Conservation (phyloP, 2,888 invertebrate species). For the Hofmannophila pseudospretella region DNA sequence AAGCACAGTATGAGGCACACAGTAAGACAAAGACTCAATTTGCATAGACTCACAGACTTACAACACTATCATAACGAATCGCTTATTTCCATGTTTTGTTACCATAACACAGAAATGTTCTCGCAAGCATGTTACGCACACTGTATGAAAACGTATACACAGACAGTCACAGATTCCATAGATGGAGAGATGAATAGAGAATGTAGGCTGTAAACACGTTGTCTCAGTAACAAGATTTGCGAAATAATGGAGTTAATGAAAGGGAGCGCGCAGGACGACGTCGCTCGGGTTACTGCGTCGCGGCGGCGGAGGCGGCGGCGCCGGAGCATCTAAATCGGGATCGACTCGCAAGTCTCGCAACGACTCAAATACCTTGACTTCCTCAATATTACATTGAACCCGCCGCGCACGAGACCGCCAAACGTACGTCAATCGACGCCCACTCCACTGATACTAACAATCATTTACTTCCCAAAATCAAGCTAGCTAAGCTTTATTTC, state of each 20-base stretch:
- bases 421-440: slow-evolving; percentile 73
- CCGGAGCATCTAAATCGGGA: slow-evolving; percentile 77
- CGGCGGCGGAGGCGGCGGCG: slow-evolving; percentile 67
- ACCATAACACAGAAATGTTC: slow-evolving; percentile 19
- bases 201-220: slow-evolving; percentile 37
- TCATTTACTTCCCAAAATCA: slow-evolving; percentile 37
- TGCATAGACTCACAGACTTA: slow-evolving; percentile 16
- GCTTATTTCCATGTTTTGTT: slow-evolving; percentile 27
- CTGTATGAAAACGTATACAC: slow-evolving; percentile 17
- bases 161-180: slow-evolving; percentile 20
- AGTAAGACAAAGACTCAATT: slow-evolving; percentile 12
- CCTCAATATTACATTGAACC: slow-evolving; percentile 79
- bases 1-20: slow-evolving; percentile 12
- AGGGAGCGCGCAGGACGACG: slow-evolving; percentile 67
- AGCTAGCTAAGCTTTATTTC: background rate
- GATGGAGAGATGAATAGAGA: slow-evolving; percentile 24
- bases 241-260: slow-evolving; percentile 42
- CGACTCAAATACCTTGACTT: slow-evolving; percentile 78
- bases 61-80: slow-evolving; percentile 16
- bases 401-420: slow-evolving; percentile 64
- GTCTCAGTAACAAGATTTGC: slow-evolving; percentile 33
- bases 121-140: slow-evolving; percentile 5
- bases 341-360: slow-evolving; percentile 72
- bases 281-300: slow-evolving; percentile 71
- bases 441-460: slow-evolving; percentile 41